phyloP scores from a whole-genome alignment of 2,113 vertebrate species.

The Triplophysa tibetana region DNA sequence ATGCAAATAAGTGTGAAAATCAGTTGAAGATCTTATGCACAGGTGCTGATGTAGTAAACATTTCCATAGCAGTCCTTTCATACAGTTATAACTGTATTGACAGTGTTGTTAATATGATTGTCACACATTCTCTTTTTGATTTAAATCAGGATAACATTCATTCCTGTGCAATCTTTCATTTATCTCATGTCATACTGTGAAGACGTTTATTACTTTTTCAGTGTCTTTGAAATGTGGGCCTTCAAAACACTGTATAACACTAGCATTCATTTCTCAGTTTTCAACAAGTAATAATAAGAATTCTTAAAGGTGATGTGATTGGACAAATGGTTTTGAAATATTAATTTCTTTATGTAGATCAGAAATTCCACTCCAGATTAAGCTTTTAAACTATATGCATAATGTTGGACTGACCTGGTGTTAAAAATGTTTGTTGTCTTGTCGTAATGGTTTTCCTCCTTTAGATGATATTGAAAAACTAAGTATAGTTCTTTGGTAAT shows the following conservation, averaged over 20 bases:
- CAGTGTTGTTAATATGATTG: background rate
- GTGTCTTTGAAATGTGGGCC: background rate
- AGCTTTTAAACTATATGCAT: background rate
- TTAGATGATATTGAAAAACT: background rate
- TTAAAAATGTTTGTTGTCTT: background rate
- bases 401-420: background rate
- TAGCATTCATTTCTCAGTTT: background rate
- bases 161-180: background rate
- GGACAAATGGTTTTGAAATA: background rate
- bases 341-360: background rate
- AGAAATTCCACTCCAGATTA: constrained; percentile 15
- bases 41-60: constrained; percentile 5
- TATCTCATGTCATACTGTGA: background rate
- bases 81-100: background rate
- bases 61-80: background rate
- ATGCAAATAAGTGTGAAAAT: background rate
- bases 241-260: background rate
- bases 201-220: background rate
- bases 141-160: background rate
- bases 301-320: background rate
- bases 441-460: background rate
- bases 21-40: background rate
- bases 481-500: constrained; percentile 3
- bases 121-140: background rate
- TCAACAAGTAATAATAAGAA: background rate